Conservation (phyloP, 2,888 invertebrate species). For the Dysmachus trigonus region DNA sequence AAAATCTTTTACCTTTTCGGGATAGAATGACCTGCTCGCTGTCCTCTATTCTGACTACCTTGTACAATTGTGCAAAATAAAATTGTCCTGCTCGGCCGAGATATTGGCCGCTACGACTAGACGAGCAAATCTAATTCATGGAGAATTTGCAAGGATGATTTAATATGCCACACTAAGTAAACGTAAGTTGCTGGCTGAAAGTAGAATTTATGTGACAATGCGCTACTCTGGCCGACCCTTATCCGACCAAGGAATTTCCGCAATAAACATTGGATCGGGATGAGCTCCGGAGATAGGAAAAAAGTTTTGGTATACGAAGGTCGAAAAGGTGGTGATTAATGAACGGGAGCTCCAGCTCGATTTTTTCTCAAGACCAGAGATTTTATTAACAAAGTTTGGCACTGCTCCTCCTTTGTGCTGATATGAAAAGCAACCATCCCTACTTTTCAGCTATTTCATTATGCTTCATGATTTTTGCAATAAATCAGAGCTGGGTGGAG, state of each 20-base stretch:
- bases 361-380: neutral
- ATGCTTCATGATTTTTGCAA: constrained; percentile 9
- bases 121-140: neutral
- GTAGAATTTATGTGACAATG: constrained; percentile 24
- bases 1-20: neutral
- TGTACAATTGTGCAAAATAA: neutral
- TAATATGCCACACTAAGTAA: neutral
- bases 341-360: neutral
- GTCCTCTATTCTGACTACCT: too few relatives aligned
- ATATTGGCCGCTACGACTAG: neutral
- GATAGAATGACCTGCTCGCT: neutral
- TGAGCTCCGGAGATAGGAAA: neutral
- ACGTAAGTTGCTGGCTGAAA: neutral
- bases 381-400: constrained; percentile 19
- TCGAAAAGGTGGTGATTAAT: constrained; percentile 18
- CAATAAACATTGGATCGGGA: neutral
- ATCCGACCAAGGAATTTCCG: neutral
- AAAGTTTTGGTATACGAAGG: constrained; percentile 9
- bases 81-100: neutral
- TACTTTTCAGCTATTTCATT: constrained; percentile 13
- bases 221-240: neutral
- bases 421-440: neutral
- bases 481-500: neutral
- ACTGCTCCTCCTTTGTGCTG: neutral
- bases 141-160: neutral